These are phyloP conservation scores for Maconellicoccus hirsutus DNA, from an alignment of 1,140 invertebrate species.

Conservation along the genomic window DNA sequence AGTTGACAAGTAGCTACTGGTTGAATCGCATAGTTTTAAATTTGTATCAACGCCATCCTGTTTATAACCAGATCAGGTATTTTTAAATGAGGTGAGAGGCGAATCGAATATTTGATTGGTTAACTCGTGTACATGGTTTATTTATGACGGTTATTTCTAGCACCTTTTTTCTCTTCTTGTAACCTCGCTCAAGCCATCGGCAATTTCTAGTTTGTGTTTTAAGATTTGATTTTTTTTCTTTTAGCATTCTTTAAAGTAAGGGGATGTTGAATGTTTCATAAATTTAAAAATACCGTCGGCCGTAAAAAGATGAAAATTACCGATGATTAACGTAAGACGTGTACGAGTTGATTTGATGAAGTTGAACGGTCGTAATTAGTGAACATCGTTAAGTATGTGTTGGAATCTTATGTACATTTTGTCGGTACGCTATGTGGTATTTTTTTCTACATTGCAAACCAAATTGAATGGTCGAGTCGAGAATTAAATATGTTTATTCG, in stretches of 20 bases:
- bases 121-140: neutral
- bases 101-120: no score
- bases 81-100: neutral
- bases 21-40: neutral
- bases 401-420: no score
- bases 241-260: neutral
- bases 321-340: neutral
- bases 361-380: conserved; percentile 1
- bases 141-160: neutral
- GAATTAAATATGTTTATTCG: conserved; percentile 1
- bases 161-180: no score
- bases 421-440: no score
- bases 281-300: conserved; percentile 4
- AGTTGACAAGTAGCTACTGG: neutral
- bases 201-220: neutral
- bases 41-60: neutral
- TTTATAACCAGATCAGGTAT: neutral
- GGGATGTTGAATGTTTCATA: neutral
- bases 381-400: neutral
- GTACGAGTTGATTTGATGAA: neutral
- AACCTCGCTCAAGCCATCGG: neutral
- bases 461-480: neutral
- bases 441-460: neutral
- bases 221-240: neutral
- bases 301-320: neutral